Conservation (phyloP, 2,797 vertebrate genomes). For the Setipinna tenuifilis region DNA sequence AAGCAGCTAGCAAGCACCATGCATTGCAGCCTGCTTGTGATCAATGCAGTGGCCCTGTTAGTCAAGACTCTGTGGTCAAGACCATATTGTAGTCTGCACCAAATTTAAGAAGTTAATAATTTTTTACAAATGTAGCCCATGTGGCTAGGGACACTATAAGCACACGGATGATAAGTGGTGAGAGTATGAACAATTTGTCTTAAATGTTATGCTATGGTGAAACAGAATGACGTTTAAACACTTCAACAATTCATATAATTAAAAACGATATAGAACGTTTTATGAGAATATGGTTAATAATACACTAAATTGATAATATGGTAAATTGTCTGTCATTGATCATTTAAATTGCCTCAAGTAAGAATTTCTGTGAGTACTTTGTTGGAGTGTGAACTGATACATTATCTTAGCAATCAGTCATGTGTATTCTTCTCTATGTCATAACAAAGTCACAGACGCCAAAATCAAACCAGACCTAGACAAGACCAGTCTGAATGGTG, state of each 20-base stretch:
- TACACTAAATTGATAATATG: neutral
- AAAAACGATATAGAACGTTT: neutral
- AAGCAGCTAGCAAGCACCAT: slow-evolving; percentile 69
- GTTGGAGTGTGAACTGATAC: no score
- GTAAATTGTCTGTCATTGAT: neutral
- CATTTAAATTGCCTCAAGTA: neutral
- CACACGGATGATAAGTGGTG: neutral
- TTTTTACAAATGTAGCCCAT: neutral
- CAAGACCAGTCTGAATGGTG: neutral
- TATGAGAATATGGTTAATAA: neutral
- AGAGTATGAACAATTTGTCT: neutral
- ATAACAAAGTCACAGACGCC: neutral
- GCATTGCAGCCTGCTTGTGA: neutral
- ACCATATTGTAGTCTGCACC: neutral
- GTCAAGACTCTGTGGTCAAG: neutral
- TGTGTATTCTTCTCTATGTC: neutral
- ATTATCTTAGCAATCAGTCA: no score
- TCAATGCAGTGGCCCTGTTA: neutral
- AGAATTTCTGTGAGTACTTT: neutral
- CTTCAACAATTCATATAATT: neutral
- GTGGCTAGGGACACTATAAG: no score
- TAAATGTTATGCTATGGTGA: neutral
- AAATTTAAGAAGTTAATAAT: neutral
- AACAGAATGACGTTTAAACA: neutral
- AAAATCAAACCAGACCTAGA: neutral